Conservation (phyloP, 1,140 invertebrate species). For the Platorchestia sp. region DNA sequence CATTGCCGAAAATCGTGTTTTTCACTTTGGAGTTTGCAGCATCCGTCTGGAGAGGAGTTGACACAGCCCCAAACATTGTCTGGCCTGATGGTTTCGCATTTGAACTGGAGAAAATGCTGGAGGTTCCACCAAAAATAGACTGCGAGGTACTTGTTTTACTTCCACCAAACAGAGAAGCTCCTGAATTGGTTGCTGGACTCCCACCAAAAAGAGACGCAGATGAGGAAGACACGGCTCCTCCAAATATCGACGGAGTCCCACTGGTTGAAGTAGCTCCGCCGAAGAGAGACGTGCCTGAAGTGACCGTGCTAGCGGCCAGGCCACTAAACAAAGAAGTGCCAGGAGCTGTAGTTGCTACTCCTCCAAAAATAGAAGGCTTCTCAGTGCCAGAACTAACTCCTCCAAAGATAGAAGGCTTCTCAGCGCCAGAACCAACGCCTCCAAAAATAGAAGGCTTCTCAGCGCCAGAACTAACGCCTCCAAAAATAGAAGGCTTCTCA, state of each 20-base stretch:
- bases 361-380: not conserved
- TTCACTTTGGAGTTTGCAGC: not conserved
- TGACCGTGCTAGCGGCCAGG: not conserved
- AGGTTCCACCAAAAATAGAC: not conserved
- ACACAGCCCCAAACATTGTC: not conserved
- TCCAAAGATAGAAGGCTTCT: not conserved
- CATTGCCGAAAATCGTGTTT: not conserved
- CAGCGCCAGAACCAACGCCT: too few relatives aligned
- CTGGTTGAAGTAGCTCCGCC: not conserved
- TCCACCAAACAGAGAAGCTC: conserved; percentile 20
- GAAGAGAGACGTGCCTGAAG: not conserved
- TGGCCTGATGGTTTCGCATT: not conserved
- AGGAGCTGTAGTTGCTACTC: not conserved
- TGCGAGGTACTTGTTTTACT: not conserved
- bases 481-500: too few relatives aligned
- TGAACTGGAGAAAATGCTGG: not conserved
- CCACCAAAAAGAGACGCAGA: conserved; percentile 55
- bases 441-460: too few relatives aligned
- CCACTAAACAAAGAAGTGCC: not conserved
- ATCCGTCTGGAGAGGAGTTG: not conserved
- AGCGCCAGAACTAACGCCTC: too few relatives aligned
- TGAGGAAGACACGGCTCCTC: conserved; percentile 36
- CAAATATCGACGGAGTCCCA: not conserved
- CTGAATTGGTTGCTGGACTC: not conserved
- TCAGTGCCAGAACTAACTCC: not conserved